Percentiles rank a stretch among this genome's conserved stretches.
These are phyloP conservation scores for Notodonta ziczac DNA, from an alignment of 2,888 invertebrate genomes.

Conservation along the genomic window DNA sequence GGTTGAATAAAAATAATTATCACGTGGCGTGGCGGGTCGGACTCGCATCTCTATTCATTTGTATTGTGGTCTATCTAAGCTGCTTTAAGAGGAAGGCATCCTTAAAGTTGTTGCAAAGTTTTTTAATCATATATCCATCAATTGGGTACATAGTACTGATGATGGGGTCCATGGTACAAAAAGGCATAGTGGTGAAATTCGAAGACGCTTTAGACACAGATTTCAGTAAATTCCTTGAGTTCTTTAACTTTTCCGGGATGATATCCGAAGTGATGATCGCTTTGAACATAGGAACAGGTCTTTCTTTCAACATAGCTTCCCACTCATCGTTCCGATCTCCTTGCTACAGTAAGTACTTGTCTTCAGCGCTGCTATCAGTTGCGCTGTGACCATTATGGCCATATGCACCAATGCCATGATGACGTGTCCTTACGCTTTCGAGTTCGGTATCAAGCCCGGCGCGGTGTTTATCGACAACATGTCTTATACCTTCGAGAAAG, in stretches of 20 bases:
- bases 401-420: conserved; percentile 58
- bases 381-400: conserved; percentile 45
- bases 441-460: conserved; percentile 41
- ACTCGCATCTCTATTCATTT: conserved; percentile 59
- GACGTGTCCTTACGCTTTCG: conserved; percentile 64
- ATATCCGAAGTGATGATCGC: conserved; percentile 52
- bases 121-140: conserved; percentile 52
- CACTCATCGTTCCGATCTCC: conserved; percentile 62
- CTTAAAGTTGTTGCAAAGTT: conserved; percentile 46
- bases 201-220: conserved; percentile 58
- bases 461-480: conserved; percentile 42
- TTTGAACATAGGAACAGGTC: conserved; percentile 62
- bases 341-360: conserved; percentile 65
- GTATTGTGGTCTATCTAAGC: conserved; percentile 49
- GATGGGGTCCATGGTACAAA: conserved; percentile 70
- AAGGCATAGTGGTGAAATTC: conserved; percentile 62
- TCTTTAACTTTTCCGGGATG: conserved; percentile 41
- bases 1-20: conserved; percentile 19
- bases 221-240: conserved; percentile 48
- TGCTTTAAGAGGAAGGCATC: conserved; percentile 58
- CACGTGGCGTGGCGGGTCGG: conserved; percentile 64
- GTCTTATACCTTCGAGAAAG: conserved; percentile 59
- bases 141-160: conserved; percentile 51
- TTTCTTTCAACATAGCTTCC: conserved; percentile 58
- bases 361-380: conserved; percentile 48